Base-by-base conservation (phyloP, 1,140 invertebrate genomes). In the Acromyrmex charruanus region DNA sequence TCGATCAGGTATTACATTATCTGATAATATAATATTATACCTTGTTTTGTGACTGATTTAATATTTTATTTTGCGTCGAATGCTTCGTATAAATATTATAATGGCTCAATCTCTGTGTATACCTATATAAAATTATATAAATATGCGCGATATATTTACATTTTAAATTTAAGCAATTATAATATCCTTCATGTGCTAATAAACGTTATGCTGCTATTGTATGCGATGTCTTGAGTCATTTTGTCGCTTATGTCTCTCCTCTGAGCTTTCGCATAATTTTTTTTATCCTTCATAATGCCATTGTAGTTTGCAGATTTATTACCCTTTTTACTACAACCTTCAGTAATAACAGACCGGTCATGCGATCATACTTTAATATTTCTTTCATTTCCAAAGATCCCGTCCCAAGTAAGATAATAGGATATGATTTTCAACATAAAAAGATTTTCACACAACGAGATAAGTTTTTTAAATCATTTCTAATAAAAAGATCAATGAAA, bases 171-270 rank as follows among this genome's bases (percentile, higher is more conserved):
- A 93, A 94, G 90, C 87, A 91, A 93, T 92, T 93, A 91, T 90
- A 87, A 93, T 86, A 93, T 86, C 90, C 86, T 94, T 94, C 86
- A 93, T 94, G 93, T 94, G 92, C 93, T 93, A 95, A 95, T 95
- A 95, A 95, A 95, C 93, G 93, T 95, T 94, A 92, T 94, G 94
- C 93, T 94, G 93, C 92, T 94, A 89, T 90, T 92, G 92, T 95
- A 94, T 93, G 92, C 91, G 90, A 91, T 92, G 94, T 94, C 93
- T 95, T 93, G 89, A 94, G 94, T 95, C 94, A 94, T 95, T 95
- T 94, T 94, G 92, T 91, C 87, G 94, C 94, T 95, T 95, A 90
- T 86, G 88, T 92, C 91, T 86, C 89, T 92, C 93, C 92, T 91
- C 85, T 87, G 79, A 87, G 88, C 87, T 88, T 92, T 86, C 51